Conservation (phyloP, 1,140 invertebrate species). For the Olivierus martensii region DNA sequence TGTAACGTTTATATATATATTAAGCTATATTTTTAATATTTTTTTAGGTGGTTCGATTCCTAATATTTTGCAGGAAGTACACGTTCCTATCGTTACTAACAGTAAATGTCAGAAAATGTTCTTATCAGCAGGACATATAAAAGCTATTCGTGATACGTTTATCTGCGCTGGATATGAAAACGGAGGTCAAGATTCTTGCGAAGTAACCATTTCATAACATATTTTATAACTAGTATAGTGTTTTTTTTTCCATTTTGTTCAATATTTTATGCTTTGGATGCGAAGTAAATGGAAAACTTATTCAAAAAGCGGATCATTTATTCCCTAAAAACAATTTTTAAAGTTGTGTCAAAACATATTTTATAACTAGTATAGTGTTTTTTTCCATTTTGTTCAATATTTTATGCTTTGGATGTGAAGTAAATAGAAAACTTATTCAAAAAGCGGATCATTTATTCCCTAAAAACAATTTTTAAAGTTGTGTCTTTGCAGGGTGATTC, state of each 20-base stretch:
- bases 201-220: slow-evolving; percentile 36
- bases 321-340: neutral
- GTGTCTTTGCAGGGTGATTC: slow-evolving; percentile 61
- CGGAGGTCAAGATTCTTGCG: slow-evolving; percentile 85
- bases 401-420: too few relatives aligned
- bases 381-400: too few relatives aligned
- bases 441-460: too few relatives aligned
- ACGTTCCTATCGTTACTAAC: slow-evolving; percentile 83
- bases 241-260: too few relatives aligned
- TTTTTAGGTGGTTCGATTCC: slow-evolving; percentile 66
- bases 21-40: neutral
- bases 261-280: too few relatives aligned
- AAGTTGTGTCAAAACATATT: too few relatives aligned
- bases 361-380: too few relatives aligned
- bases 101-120: slow-evolving; percentile 88
- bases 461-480: neutral
- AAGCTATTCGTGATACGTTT: slow-evolving; percentile 74
- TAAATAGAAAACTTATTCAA: too few relatives aligned
- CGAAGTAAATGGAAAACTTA: too few relatives aligned
- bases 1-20: too few relatives aligned
- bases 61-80: slow-evolving; percentile 75
- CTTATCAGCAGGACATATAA: slow-evolving; percentile 69
- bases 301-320: too few relatives aligned
- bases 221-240: too few relatives aligned
- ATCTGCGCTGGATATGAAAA: slow-evolving; percentile 87